Percentiles rank a stretch among this genome's conserved stretches.
phyloP scores from a whole-genome alignment of 2,113 vertebrate genomes.

The Oryzias melastigma region DNA sequence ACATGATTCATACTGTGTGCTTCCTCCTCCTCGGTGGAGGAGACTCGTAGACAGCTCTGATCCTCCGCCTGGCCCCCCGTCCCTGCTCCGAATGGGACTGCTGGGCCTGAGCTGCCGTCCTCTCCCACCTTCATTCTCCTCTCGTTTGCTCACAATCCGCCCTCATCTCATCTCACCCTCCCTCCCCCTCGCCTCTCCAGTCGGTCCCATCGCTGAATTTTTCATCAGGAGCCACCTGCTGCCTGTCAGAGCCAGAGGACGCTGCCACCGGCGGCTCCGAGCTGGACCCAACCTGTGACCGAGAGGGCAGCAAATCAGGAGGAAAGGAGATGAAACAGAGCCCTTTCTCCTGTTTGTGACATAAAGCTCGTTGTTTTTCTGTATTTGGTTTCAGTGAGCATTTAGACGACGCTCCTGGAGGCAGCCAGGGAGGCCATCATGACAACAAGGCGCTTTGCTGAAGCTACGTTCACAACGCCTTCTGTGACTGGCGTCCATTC shows the following conservation, averaged over 20 bases:
- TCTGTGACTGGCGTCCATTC: too few species aligned
- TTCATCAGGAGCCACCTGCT: constrained; percentile 74
- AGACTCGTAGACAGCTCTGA: constrained; percentile 54
- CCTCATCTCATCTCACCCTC: constrained; percentile 21
- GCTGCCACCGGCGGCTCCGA: constrained; percentile 50
- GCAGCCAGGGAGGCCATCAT: constrained; percentile 3
- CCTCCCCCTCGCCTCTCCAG: constrained; percentile 35
- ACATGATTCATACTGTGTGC: constrained; percentile 65
- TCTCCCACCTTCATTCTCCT: constrained; percentile 21
- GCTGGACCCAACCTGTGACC: constrained; percentile 50
- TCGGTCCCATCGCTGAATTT: constrained; percentile 63
- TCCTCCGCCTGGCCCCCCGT: constrained; percentile 47
- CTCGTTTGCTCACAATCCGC: constrained; percentile 3
- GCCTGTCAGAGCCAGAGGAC: constrained; percentile 61
- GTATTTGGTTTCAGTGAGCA: constrained; percentile 25
- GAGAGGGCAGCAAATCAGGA: constrained; percentile 27
- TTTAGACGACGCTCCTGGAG: constrained; percentile 24
- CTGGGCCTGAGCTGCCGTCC: constrained; percentile 28
- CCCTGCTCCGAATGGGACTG: constrained; percentile 40
- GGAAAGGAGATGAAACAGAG: constrained; percentile 13
- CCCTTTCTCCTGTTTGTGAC: constrained; percentile 32
- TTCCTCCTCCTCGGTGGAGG: constrained; percentile 39
- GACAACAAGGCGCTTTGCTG: not conserved
- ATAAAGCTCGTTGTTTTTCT: constrained; percentile 50
- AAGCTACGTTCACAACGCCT: too few species aligned